phyloP scores from a whole-genome alignment of 2,797 vertebrate genomes.

The Meriones psammophilus region DNA sequence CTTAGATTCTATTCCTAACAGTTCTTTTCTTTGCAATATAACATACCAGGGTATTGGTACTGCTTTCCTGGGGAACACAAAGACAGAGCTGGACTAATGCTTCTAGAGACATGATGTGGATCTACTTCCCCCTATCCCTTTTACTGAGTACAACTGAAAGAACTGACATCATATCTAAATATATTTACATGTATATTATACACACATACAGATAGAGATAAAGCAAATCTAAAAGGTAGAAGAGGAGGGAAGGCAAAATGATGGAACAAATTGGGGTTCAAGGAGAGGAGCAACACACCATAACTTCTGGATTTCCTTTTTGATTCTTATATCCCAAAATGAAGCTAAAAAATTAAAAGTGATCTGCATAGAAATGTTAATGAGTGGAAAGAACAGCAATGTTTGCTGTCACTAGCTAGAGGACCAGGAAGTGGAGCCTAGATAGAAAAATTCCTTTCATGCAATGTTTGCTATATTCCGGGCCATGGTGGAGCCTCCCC shows the following conservation, averaged over 20 bases:
- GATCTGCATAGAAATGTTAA: not conserved
- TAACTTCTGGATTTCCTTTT: constrained; percentile 3
- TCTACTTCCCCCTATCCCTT: not conserved
- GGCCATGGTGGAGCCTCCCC: not conserved
- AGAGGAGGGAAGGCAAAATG: not conserved
- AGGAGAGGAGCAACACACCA: not conserved
- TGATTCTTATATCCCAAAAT: not conserved
- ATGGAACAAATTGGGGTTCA: not conserved
- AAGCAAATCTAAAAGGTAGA: not conserved
- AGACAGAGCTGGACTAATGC: not conserved
- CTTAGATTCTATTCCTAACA: not conserved
- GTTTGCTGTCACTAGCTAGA: not conserved
- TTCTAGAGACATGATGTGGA: not conserved
- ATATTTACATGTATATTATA: not conserved
- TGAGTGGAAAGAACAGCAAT: not conserved
- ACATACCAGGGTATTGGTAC: not conserved
- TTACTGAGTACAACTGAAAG: not conserved
- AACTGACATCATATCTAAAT: not conserved
- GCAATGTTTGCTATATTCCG: not conserved
- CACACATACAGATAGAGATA: not conserved
- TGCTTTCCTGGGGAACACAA: constrained; percentile 39
- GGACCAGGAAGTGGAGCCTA: not conserved
- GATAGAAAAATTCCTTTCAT: not conserved
- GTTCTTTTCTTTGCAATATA: constrained; percentile 13
- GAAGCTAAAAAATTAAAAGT: not conserved